Evolutionary conservation across 2,797 vertebrate species (phyloP).

Genomic region (Poecilia picta): DNA sequence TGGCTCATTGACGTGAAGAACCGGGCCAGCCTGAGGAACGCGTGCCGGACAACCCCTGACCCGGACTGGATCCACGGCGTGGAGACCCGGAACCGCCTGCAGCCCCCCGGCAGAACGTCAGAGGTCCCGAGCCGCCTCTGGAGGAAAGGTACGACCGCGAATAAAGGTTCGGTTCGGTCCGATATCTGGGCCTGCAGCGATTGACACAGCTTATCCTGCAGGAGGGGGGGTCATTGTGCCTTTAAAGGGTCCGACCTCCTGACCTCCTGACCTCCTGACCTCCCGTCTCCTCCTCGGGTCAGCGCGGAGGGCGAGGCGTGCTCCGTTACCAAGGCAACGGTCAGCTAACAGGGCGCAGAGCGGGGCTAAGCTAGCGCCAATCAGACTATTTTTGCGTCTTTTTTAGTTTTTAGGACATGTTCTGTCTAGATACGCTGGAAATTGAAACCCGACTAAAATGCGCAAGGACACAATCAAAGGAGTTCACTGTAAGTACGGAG

Average conservation of each 20-base stretch:
- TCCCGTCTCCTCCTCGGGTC: slow-evolving; percentile 69
- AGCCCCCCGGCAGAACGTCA: slow-evolving; percentile 46
- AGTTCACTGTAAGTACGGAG: slow-evolving; percentile 75
- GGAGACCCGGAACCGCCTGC: slow-evolving; percentile 54
- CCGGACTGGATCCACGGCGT: slow-evolving; percentile 53
- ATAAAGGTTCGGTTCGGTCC: neutral
- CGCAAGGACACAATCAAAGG: slow-evolving; percentile 39
- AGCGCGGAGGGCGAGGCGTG: slow-evolving; percentile 80
- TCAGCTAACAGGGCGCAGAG: slow-evolving; percentile 82
- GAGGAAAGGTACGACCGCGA: slow-evolving; percentile 67
- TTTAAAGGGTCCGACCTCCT: neutral
- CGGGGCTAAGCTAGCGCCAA: slow-evolving; percentile 53
- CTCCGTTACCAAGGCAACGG: slow-evolving; percentile 90
- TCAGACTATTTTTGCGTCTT: slow-evolving; percentile 1
- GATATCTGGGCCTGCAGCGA: slow-evolving; percentile 40
- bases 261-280: slow-evolving; percentile 7
- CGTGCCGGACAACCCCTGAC: slow-evolving; percentile 57
- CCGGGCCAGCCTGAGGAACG: slow-evolving; percentile 72
- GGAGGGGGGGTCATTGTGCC: neutral
- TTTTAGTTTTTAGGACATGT: slow-evolving; percentile 20
- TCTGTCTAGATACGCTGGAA: slow-evolving; percentile 3
- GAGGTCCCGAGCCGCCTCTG: slow-evolving; percentile 62
- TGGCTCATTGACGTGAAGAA: slow-evolving; percentile 79
- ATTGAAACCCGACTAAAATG: slow-evolving; percentile 29
- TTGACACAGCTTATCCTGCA: slow-evolving; percentile 6